These are phyloP conservation scores for Phocoena phocoena DNA, from an alignment of 2,113 vertebrate species.

Conservation along the genomic window DNA sequence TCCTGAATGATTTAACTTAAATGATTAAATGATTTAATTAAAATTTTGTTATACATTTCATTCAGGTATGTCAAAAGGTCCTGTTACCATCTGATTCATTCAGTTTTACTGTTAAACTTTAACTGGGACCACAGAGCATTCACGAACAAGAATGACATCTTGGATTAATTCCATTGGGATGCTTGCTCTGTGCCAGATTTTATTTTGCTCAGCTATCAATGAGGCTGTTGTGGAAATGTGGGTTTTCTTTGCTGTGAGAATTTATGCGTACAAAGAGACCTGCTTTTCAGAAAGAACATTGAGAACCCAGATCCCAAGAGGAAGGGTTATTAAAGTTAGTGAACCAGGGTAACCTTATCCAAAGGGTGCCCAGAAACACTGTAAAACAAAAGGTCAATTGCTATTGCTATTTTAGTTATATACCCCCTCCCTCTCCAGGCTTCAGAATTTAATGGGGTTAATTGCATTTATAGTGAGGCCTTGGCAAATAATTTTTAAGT, in stretches of 20 bases:
- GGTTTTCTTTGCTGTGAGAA: constrained; percentile 90
- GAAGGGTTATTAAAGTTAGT: constrained; percentile 89
- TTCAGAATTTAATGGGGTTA: constrained; percentile 55
- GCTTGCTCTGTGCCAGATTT: constrained; percentile 84
- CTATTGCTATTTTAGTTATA: constrained; percentile 74
- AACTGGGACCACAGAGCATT: constrained; percentile 77
- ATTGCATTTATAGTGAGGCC: constrained; percentile 34
- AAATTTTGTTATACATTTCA: constrained; percentile 36
- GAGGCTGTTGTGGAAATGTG: constrained; percentile 88
- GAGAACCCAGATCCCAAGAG: constrained; percentile 84
- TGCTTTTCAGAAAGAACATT: constrained; percentile 88
- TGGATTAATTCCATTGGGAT: constrained; percentile 84
- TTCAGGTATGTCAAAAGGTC: constrained; percentile 72
- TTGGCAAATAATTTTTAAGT: constrained; percentile 62
- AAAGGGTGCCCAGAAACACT: constrained; percentile 81
- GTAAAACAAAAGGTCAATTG: constrained; percentile 83
- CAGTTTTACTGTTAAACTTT: constrained; percentile 82
- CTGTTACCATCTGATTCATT: constrained; percentile 76
- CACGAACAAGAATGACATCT: constrained; percentile 82
- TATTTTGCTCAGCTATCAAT: constrained; percentile 87
- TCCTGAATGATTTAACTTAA: constrained; percentile 36
- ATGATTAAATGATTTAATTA: constrained; percentile 55
- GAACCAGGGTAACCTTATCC: constrained; percentile 88
- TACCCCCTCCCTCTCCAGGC: background rate
- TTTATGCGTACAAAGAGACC: constrained; percentile 87